Evolutionary conservation across 2,888 invertebrate species (phyloP), one percentile per base, ranked within the genome.

Genomic region (Lasioglossum zephyrum): DNA sequence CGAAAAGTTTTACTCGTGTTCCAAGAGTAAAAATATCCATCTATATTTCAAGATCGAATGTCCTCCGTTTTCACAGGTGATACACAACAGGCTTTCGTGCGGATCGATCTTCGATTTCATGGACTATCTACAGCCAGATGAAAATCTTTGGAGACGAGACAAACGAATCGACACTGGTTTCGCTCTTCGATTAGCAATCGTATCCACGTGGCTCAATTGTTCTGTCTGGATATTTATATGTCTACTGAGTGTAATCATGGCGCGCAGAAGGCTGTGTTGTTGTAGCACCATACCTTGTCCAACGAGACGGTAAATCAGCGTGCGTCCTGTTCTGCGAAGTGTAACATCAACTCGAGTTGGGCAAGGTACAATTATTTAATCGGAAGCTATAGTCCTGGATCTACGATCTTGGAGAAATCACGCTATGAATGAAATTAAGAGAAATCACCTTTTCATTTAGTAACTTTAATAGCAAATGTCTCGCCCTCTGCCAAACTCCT

Each of bases 41-140:
- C 36, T 36, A 31, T 31, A 31, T 31, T 36, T 36, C 36, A 36
- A 36, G 2, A 36, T 36, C 3, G 2, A 36, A 36, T 3, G 36
- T 36, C 2, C 36, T 36, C 36, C 16, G 13, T n/a, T 63, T 31
- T 41, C 44, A 39, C 60, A 95, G 93, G 93, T 93, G 74, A 96
- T 97, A 87, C 96, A 97, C 92, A 96, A 96, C 84, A 96, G 98
- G 18, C 95, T 98, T 4, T 95, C 96, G 0, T 98, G 98, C 93
- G 97, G 97, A 82, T 97, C 97, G 0, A 96, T 98, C 76, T 97
- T 97, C 90, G 98, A 98, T 95, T 98, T 97, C 94, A 97, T 98
- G 97, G 98, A 98, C 94, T 98, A 97, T 91, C 95, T 98, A 84
- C 97, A 97, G 85, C 97, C 97, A 77, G 97, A 97, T 90, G 96